Conservation (phyloP, 2,113 vertebrate species). For the Rhynchomys soricoides region DNA sequence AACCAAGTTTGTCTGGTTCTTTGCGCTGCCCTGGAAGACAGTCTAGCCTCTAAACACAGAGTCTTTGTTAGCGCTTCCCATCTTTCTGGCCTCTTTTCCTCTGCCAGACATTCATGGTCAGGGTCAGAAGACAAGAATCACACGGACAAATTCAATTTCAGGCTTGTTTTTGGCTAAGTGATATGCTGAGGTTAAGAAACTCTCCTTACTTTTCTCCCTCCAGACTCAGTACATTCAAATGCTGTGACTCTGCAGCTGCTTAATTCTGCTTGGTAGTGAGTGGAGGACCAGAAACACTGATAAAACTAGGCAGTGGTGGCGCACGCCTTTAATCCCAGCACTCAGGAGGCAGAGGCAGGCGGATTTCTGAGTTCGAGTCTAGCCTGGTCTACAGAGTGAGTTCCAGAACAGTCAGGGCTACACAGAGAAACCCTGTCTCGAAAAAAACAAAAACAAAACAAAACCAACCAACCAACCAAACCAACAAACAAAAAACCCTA, state of each 20-base stretch:
- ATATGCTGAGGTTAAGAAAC: neutral
- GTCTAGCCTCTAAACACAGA: neutral
- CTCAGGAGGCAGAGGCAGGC: no score
- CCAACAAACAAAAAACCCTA: no score
- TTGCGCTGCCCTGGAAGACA: neutral
- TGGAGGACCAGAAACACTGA: neutral
- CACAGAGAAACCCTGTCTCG: no score
- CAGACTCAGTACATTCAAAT: neutral
- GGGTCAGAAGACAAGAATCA: neutral
- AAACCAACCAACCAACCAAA: no score
- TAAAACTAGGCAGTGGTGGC: no score
- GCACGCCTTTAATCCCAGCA: no score
- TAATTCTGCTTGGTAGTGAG: neutral
- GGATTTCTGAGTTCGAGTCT: no score
- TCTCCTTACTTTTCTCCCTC: neutral
- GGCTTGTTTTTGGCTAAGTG: constrained; percentile 45
- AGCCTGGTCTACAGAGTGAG: no score
- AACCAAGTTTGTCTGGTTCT: constrained; percentile 25
- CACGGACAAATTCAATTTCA: constrained; percentile 13
- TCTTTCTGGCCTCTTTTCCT: constrained; percentile 12
- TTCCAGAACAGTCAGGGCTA: no score
- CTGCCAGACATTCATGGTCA: constrained; percentile 42
- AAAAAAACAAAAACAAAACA: no score
- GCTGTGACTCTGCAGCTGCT: neutral
- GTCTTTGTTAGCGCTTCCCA: constrained; percentile 5